Evolutionary conservation across 1,140 invertebrate genomes (phyloP).

Genomic region (Ectropis grisescens): DNA sequence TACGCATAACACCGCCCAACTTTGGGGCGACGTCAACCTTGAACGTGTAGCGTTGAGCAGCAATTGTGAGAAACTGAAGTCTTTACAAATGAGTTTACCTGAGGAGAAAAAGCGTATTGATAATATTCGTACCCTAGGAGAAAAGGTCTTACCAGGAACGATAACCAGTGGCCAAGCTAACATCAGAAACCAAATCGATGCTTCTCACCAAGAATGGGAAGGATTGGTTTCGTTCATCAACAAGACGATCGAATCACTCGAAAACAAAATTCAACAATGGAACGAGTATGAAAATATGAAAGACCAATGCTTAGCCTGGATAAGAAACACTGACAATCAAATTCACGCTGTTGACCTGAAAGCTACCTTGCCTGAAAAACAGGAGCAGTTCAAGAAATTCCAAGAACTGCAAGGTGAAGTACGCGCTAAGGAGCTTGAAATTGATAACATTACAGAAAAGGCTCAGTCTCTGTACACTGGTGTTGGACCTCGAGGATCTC

Average conservation of each 20-base stretch:
- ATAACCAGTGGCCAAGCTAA: slow-evolving; percentile 87
- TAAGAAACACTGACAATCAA: slow-evolving; percentile 88
- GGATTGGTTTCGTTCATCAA: slow-evolving; percentile 81
- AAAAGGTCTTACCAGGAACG: slow-evolving; percentile 93
- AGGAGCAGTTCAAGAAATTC: slow-evolving; percentile 84
- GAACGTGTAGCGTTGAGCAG: slow-evolving; percentile 91
- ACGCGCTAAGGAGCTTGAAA: slow-evolving; percentile 90
- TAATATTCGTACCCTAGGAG: slow-evolving; percentile 83
- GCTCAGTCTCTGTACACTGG: slow-evolving; percentile 87
- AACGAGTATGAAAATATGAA: slow-evolving; percentile 90
- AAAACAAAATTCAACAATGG: slow-evolving; percentile 90
- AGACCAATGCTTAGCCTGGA: slow-evolving; percentile 89
- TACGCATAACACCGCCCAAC: slow-evolving; percentile 85
- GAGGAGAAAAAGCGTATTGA: slow-evolving; percentile 90
- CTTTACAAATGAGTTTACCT: slow-evolving; percentile 81
- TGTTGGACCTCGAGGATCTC: slow-evolving; percentile 74
- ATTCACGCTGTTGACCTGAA: slow-evolving; percentile 92
- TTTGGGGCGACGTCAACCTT: slow-evolving; percentile 89
- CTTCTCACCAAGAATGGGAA: slow-evolving; percentile 92
- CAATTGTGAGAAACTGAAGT: slow-evolving; percentile 92
- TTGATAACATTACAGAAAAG: slow-evolving; percentile 92
- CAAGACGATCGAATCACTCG: slow-evolving; percentile 82
- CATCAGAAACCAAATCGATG: slow-evolving; percentile 87
- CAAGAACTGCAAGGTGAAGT: slow-evolving; percentile 89
- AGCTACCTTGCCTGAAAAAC: slow-evolving; percentile 85